Conservation (phyloP, 1,140 invertebrate species). For the Ceratina australensis region DNA sequence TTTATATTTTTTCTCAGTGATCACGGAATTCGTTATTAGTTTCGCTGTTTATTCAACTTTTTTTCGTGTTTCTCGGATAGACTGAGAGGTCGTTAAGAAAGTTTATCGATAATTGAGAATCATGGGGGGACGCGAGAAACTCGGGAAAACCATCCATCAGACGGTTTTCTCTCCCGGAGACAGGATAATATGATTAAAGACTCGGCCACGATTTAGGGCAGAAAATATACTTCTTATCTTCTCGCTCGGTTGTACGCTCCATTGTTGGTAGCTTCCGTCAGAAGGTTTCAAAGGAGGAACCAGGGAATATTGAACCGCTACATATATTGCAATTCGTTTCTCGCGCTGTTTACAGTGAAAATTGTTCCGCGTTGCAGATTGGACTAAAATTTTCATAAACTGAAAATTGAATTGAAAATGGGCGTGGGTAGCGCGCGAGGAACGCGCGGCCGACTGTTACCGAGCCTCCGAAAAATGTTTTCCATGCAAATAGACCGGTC, state of each 20-base stretch:
- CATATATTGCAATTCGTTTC: no score
- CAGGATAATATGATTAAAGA: constrained; percentile 37
- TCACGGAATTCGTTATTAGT: no score
- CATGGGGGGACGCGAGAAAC: neutral
- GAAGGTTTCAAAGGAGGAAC: neutral
- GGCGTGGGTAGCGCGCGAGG: neutral
- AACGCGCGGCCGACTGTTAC: neutral
- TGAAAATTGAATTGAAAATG: no score
- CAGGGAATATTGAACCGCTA: neutral
- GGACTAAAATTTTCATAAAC: no score
- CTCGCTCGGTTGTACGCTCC: neutral
- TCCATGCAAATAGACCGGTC: neutral
- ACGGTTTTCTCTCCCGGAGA: neutral
- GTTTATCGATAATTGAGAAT: constrained; percentile 15
- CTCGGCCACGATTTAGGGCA: constrained; percentile 4
- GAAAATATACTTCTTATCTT: constrained; percentile 31
- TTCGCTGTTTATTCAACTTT: no score
- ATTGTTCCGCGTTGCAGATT: no score
- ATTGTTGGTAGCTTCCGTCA: neutral
- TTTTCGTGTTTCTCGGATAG: neutral
- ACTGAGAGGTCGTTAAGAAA: neutral
- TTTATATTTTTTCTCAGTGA: no score
- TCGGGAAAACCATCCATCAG: constrained; percentile 14
- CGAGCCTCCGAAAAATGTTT: neutral
- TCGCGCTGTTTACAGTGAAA: no score